Base-by-base conservation (phyloP, 2,888 invertebrate species). In the Apoda limacodes region DNA sequence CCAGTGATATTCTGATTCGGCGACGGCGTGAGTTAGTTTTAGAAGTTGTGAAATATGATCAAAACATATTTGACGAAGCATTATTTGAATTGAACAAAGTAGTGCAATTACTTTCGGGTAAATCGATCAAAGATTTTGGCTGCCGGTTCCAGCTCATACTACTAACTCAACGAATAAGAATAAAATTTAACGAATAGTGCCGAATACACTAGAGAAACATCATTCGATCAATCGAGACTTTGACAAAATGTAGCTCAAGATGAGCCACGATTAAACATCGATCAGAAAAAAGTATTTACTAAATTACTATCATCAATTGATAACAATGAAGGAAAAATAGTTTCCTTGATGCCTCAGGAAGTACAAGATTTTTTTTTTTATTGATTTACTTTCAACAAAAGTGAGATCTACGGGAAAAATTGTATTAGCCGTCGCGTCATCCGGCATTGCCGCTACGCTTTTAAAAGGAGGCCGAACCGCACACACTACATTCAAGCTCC, bases 391-490 rank as follows among this genome's bases (percentile, higher is more conserved):
- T 33, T 35, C 34, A 37, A 11, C 22, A 40, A 45, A 31, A 46
- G n/a, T n/a, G n/a, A n/a, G n/a, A n/a, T n/a, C n/a, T n/a, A n/a
- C n/a, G n/a, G n/a, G n/a, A n/a, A n/a, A 48, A 32, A 56, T 55
- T 34, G 58, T 55, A 3, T 35, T 65, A 28, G 52, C 60, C 23
- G 47, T 63, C 10, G 63, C 29, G 53, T 42, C 39, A 34, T 42
- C 42, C 34, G 39, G 38, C 20, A 37, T 40, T 29, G 42, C 42
- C 14, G 39, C 67, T 27, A 62, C 55, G 22, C 45, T 72, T 29
- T 44, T 72, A 20, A 44, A 52, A 40, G 53, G 59, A 34, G 61
- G 58, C 15, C 41, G 55, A 45, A 68, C 57, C 22, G 52, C 52
- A 26, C 61, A 61, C 32, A 52, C 52, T 13, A 41, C 47, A 30